phyloP scores from a whole-genome alignment of 2,888 invertebrate genomes.

The Perizoma flavofasciatum region DNA sequence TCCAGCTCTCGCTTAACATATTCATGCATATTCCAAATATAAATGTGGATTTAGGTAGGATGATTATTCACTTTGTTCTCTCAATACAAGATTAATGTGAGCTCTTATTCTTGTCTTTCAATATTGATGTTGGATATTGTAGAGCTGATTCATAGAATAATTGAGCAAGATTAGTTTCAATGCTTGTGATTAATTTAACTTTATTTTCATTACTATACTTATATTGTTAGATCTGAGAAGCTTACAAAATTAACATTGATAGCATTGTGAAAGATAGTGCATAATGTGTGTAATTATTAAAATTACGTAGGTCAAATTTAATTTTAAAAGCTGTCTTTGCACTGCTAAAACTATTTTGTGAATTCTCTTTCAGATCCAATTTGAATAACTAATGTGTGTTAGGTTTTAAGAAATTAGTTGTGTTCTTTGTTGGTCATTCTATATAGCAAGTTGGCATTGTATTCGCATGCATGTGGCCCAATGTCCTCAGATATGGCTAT shows the following conservation, averaged over 20 bases:
- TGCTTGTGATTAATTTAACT: conserved; percentile 50
- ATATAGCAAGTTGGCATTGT: not conserved
- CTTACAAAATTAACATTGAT: conserved; percentile 59
- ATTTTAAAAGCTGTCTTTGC: conserved; percentile 38
- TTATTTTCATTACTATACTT: conserved; percentile 54
- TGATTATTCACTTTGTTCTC: conserved; percentile 34
- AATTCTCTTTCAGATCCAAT: conserved; percentile 77
- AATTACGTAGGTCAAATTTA: conserved; percentile 31
- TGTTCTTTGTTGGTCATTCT: conserved; percentile 57
- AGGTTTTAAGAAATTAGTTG: conserved; percentile 52
- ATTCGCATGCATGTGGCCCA: too few species aligned
- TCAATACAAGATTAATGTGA: conserved; percentile 35
- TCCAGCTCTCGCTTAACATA: conserved; percentile 29
- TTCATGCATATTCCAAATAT: conserved; percentile 41
- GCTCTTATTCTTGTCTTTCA: conserved; percentile 42
- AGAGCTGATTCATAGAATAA: conserved; percentile 41
- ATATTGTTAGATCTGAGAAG: conserved; percentile 72
- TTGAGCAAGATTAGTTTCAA: conserved; percentile 46
- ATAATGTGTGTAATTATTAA: conserved; percentile 32
- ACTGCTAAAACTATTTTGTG: conserved; percentile 59
- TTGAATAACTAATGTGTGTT: conserved; percentile 67
- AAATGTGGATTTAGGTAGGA: conserved; percentile 39
- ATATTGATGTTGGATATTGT: conserved; percentile 55
- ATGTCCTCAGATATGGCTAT: not conserved
- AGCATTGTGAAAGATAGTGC: conserved; percentile 40